Evolutionary conservation across 2,797 vertebrate species (phyloP).

Genomic region (Mustela erminea): DNA sequence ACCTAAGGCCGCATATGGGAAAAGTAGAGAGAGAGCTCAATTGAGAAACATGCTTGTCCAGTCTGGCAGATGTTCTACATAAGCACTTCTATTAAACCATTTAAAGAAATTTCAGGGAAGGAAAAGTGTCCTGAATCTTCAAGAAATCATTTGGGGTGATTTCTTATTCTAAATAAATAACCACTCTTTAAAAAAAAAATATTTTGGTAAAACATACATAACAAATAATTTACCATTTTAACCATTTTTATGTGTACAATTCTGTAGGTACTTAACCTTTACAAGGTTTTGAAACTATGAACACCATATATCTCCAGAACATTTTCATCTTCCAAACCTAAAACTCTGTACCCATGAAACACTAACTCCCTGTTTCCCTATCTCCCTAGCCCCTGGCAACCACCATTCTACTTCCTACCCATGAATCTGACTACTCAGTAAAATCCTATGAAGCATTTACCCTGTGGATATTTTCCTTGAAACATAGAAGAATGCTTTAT

Average conservation of each 20-base stretch:
- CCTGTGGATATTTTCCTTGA: neutral
- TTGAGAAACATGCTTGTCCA: neutral
- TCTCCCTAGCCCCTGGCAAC: neutral
- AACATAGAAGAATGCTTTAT: neutral
- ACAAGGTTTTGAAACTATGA: neutral
- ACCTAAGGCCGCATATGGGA: neutral
- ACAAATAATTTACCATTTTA: neutral
- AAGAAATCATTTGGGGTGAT: neutral
- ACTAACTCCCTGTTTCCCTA: neutral
- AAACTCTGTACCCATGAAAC: neutral
- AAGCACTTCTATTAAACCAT: neutral
- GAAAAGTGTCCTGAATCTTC: neutral
- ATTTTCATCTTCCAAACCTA: neutral
- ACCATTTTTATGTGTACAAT: neutral
- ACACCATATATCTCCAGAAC: too few relatives aligned
- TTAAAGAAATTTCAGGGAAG: neutral
- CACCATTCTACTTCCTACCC: neutral
- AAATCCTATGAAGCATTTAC: neutral
- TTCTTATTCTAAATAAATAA: neutral
- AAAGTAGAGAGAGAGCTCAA: neutral
- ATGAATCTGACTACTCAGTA: neutral
- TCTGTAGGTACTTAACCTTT: neutral
- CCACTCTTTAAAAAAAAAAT: neutral
- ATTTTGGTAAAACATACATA: neutral
- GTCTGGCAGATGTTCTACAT: neutral